Base-by-base conservation (phyloP, 2,113 vertebrate species). In the Redunca redunca region DNA sequence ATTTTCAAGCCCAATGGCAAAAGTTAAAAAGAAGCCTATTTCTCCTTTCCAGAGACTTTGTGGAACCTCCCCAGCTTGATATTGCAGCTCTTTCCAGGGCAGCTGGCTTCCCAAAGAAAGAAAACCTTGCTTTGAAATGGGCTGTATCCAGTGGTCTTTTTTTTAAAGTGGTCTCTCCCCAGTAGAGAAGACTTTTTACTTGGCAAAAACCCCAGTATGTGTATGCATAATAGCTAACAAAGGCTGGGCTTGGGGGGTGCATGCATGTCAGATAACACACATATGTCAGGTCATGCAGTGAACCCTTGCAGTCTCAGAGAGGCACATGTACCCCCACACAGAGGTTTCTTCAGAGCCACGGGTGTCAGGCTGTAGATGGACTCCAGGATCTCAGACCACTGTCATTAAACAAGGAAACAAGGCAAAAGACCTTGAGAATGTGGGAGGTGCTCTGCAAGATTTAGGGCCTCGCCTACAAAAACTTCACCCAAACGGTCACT, bases 371-470 rank as follows among this genome's bases (percentile, higher is more conserved):
- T 40, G 13, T 82, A 95, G 48, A 46, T 48, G 67, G 84, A 90
- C 40, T 64, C 90, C 87, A 58, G 71, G 25, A 58, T 93, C 82
- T 52, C 71, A 46, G 30, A 14, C 50, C 48, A 30, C 86, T 93
- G 78, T 77, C 89, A 53, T 95, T 95, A 97, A 95, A 93, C 36
- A 71, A 94, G 81, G 93, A 85, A 95, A 83, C 50, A 48, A 85
- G 58, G 86, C 12, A 13, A 97, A 67, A 7, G 19, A 88, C 97
- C 55, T 94, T 97, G 94, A 98, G 43, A 33, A 91, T 21, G 64
- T 83, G 57, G 78, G 94, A 94, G 97, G 55, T 97, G 62, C 96
- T 94, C 33, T 80, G 25, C n/a, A 98, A 93, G 92, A 96, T 98
- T 98, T 95, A 96, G 84, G 90, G 50, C 93, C 74, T 92, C 1